A percentile compares a stretch with the other conserved stretches of the same genome.
phyloP scores from a whole-genome alignment of 2,113 vertebrate species.

The Bubo scandiacus region DNA sequence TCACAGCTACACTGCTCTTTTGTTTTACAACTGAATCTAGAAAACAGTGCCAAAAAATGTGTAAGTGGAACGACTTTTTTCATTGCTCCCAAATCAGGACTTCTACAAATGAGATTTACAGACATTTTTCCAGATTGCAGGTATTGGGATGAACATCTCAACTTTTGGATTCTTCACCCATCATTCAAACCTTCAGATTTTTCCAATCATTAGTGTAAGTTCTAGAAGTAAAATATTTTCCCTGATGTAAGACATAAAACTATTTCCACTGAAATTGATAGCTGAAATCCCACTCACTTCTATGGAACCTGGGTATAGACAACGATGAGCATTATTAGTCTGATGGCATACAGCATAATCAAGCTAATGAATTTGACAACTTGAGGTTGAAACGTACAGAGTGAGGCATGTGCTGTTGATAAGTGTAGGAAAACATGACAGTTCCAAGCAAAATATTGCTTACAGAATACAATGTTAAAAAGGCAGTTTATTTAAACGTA shows the following conservation, averaged over 20 bases:
- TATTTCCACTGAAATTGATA: not conserved
- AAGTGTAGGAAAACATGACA: not conserved
- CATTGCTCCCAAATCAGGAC: not conserved
- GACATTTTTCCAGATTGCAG: not conserved
- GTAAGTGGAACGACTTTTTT: not conserved
- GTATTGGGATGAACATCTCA: not conserved
- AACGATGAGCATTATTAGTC: not conserved
- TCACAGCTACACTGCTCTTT: not conserved
- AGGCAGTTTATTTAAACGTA: not conserved
- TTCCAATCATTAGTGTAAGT: not conserved
- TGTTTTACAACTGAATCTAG: not conserved
- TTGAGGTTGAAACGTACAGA: not conserved
- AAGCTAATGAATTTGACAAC: slow-evolving; percentile 42
- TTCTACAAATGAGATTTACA: not conserved
- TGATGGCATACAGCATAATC: not conserved
- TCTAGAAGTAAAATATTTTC: not conserved
- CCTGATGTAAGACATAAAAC: not conserved
- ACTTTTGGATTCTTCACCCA: not conserved
- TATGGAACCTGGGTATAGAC: not conserved
- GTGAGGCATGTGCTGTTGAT: not conserved
- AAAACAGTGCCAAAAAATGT: not conserved
- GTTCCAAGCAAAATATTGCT: slow-evolving; percentile 6
- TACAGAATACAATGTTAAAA: not conserved
- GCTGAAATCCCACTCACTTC: not conserved
- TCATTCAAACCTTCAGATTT: not conserved